A percentile compares a stretch with the other conserved stretches of the same genome.
Evolutionary conservation across 2,888 invertebrate species (phyloP).

Genomic region (Schizaphis graminum): DNA sequence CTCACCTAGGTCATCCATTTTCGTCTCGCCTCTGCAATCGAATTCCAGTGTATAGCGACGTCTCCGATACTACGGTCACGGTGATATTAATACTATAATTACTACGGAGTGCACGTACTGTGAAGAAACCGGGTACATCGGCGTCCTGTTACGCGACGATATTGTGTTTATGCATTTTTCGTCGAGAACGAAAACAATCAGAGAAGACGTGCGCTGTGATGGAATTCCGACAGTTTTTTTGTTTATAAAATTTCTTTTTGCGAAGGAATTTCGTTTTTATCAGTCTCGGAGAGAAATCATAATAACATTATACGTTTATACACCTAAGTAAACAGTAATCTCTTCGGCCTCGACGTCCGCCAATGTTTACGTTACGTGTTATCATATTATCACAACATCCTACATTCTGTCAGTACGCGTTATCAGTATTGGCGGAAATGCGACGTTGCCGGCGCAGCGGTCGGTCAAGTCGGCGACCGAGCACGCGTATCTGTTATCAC

Average conservation of each 20-base stretch:
- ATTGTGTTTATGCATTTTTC: not conserved
- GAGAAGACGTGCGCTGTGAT: not conserved
- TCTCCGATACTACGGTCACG: not conserved
- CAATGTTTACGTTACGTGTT: constrained; percentile 52
- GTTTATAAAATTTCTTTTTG: not conserved
- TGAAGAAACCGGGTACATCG: not conserved
- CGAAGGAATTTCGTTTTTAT: not conserved
- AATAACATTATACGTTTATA: not conserved
- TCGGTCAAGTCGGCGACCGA: not conserved
- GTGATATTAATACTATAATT: not conserved
- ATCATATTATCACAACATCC: constrained; percentile 36
- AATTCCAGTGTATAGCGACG: not conserved
- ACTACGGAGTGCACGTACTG: not conserved
- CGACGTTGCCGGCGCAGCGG: constrained; percentile 41
- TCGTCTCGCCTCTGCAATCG: not conserved
- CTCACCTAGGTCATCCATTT: not conserved
- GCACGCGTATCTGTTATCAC: constrained; percentile 32
- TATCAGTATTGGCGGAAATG: constrained; percentile 42
- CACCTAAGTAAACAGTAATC: not conserved
- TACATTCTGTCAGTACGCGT: not conserved
- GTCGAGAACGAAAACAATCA: not conserved
- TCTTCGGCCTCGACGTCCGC: not conserved
- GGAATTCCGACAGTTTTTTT: not conserved
- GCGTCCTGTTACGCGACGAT: not conserved
- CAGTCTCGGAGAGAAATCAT: not conserved